Conservation (phyloP, 2,797 vertebrate genomes). For the Acanthis flammea region DNA sequence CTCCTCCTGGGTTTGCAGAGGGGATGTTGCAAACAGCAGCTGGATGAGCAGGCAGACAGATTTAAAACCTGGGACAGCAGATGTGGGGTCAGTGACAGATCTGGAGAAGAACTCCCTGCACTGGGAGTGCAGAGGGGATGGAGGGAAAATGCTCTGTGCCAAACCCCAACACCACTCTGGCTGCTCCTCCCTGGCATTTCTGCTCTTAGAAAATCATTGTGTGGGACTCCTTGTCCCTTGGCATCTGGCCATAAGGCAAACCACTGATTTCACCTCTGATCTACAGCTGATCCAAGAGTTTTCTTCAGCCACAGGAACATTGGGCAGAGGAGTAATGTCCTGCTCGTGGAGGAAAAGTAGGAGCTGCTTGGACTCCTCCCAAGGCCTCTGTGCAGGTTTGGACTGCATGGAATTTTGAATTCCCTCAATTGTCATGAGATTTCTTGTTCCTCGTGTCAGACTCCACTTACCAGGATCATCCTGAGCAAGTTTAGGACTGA, state of each 20-base stretch:
- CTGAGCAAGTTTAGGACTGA: background rate
- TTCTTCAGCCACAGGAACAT: background rate
- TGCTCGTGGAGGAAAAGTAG: background rate
- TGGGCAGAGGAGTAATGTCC: rapidly evolving
- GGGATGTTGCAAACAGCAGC: background rate
- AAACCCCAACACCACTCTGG: background rate
- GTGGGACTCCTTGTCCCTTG: background rate
- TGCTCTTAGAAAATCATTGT: background rate
- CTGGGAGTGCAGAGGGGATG: background rate
- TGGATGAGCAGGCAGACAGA: background rate
- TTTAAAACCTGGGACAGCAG: background rate
- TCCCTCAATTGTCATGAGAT: background rate
- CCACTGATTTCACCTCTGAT: background rate
- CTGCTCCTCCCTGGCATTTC: background rate
- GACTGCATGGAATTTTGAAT: background rate
- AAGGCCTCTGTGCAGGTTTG: background rate
- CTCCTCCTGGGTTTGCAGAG: rapidly evolving
- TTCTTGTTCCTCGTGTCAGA: background rate
- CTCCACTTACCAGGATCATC: background rate
- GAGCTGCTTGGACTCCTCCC: background rate
- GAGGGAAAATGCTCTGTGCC: rapidly evolving
- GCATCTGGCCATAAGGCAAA: background rate
- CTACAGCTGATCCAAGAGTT: background rate
- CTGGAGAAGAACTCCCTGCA: background rate
- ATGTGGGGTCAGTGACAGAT: background rate